phyloP scores from a whole-genome alignment of 2,113 vertebrate genomes.

The Ascaphus truei region DNA sequence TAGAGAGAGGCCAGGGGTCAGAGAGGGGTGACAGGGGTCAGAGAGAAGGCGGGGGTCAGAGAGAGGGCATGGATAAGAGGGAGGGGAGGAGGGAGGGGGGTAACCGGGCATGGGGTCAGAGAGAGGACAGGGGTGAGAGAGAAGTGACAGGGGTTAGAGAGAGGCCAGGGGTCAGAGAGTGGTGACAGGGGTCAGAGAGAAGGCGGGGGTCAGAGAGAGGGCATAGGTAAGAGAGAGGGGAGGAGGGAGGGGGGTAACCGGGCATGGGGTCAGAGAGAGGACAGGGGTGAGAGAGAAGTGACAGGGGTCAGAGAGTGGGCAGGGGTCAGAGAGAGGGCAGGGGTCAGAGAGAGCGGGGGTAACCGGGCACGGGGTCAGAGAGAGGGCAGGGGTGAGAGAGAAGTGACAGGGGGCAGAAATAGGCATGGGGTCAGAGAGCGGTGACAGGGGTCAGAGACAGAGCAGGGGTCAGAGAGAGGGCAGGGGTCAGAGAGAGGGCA shows the following conservation, averaged over 20 bases:
- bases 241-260: neutral
- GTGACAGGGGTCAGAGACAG: neutral
- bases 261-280: neutral
- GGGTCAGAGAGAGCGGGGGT: neutral
- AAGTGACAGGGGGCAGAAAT: neutral
- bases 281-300: neutral
- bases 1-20: neutral
- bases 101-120: neutral
- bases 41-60: neutral
- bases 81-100: slow-evolving; percentile 52
- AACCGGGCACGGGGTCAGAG: too few species aligned
- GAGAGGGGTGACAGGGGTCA: neutral
- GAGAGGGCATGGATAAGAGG: slow-evolving; percentile 57
- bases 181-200: neutral
- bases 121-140: neutral
- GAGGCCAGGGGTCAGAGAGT: neutral
- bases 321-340: neutral
- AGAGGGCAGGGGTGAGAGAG: neutral
- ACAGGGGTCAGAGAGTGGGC: neutral
- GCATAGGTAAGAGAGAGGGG: too few species aligned
- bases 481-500: neutral
- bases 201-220: neutral
- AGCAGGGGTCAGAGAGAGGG: neutral
- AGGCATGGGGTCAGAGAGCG: neutral
- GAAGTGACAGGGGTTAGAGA: too few species aligned